These are phyloP conservation scores for Rambutsinella grinnellia DNA, from an alignment of 2,888 invertebrate genomes.

Conservation along the genomic window DNA sequence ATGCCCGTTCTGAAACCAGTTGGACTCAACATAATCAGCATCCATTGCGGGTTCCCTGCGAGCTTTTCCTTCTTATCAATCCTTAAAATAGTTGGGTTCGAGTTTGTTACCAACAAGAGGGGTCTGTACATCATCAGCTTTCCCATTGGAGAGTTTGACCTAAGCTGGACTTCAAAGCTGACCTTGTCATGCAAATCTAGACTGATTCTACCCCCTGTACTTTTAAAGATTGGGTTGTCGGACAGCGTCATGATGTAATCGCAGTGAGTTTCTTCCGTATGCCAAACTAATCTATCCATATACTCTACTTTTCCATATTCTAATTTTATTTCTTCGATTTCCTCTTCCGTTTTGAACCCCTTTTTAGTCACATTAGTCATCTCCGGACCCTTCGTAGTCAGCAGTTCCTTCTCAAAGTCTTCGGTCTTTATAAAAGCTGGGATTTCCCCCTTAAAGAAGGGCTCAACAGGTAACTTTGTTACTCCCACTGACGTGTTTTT, in stretches of 20 bases:
- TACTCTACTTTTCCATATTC: background rate
- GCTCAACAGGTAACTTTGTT: too few relatives aligned
- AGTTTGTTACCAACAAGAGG: conserved; percentile 43
- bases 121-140: conserved; percentile 41
- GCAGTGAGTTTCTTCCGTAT: conserved; percentile 35
- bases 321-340: background rate
- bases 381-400: background rate
- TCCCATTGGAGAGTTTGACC: conserved; percentile 29
- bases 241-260: conserved; percentile 38
- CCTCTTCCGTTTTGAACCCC: background rate
- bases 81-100: conserved; percentile 43
- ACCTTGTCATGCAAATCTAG: conserved; percentile 53
- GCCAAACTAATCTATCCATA: conserved; percentile 28
- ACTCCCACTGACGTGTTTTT: too few relatives aligned
- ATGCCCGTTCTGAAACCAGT: conserved; percentile 39
- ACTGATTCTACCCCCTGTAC: conserved; percentile 35
- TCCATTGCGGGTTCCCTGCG: conserved; percentile 1
- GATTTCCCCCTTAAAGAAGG: background rate
- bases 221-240: conserved; percentile 34
- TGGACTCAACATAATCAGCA: conserved; percentile 27
- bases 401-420: background rate
- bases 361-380: background rate
- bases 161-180: conserved; percentile 32
- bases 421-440: background rate
- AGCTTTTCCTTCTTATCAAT: conserved; percentile 24